These are phyloP conservation scores for Tauraco hartlaubi DNA, from an alignment of 2,797 vertebrate species.

Conservation along the genomic window DNA sequence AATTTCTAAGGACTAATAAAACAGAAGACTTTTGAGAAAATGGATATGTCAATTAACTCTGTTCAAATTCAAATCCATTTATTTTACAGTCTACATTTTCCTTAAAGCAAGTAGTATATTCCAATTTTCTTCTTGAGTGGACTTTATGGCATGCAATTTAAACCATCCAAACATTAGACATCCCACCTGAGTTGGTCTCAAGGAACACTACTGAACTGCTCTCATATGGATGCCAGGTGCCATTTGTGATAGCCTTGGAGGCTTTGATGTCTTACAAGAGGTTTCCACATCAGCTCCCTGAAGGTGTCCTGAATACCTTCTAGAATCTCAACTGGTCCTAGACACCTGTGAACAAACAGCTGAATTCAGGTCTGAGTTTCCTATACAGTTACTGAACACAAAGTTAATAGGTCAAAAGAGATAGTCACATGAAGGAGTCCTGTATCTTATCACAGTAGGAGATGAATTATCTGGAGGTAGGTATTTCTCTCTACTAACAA, in stretches of 20 bases:
- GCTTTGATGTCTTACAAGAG: neutral
- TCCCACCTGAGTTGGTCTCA: neutral
- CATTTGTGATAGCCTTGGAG: neutral
- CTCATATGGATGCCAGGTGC: rapidly evolving
- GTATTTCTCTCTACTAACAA: neutral
- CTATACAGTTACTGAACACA: neutral
- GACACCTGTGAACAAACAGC: neutral
- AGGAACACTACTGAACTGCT: neutral
- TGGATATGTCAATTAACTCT: neutral
- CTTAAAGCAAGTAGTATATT: neutral
- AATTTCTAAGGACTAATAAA: neutral
- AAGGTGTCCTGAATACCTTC: neutral
- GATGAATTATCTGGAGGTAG: neutral
- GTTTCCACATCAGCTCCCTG: neutral
- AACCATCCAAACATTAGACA: neutral
- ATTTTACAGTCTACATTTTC: neutral
- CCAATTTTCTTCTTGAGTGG: neutral
- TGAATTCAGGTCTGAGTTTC: neutral
- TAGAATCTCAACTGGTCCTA: neutral
- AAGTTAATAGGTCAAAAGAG: neutral
- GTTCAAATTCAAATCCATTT: neutral
- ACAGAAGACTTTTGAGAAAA: neutral
- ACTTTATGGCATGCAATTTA: neutral
- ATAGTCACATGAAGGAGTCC: rapidly evolving
- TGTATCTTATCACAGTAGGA: neutral